Evolutionary conservation across 2,113 vertebrate species (phyloP).

Genomic region (Misgurnus mizolepis): DNA sequence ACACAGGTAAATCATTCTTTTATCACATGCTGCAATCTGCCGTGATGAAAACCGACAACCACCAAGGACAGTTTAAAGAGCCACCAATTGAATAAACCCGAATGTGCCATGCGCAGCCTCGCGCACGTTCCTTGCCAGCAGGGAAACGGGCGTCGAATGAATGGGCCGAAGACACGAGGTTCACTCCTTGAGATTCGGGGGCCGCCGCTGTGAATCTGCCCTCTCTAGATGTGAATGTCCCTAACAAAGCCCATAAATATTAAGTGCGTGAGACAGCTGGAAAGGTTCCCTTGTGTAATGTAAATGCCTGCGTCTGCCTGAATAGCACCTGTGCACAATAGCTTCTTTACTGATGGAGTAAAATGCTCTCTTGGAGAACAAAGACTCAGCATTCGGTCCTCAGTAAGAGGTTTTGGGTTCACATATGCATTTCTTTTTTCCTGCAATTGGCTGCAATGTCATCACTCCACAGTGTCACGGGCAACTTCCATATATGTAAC

Average conservation of each 20-base stretch:
- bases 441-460: not conserved
- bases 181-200: conserved; percentile 24
- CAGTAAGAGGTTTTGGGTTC: conserved; percentile 24
- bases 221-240: conserved; percentile 3
- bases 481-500: conserved; percentile 30
- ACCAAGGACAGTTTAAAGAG: conserved; percentile 54
- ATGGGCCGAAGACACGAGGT: conserved; percentile 10
- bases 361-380: not conserved
- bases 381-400: not conserved
- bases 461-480: conserved; percentile 30
- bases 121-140: not conserved
- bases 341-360: conserved; percentile 1
- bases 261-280: conserved; percentile 13
- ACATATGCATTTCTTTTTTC: not conserved
- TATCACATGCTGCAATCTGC: conserved; percentile 19
- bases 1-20: conserved; percentile 52
- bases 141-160: not conserved
- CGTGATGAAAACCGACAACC: conserved; percentile 46
- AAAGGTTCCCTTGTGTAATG: conserved; percentile 28
- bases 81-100: conserved; percentile 21
- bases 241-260: conserved; percentile 29
- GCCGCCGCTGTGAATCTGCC: not conserved
- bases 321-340: conserved; percentile 36
- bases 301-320: conserved; percentile 28
- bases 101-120: not conserved